phyloP scores from a whole-genome alignment of 2,113 vertebrate genomes.

The Colaptes auratus region DNA sequence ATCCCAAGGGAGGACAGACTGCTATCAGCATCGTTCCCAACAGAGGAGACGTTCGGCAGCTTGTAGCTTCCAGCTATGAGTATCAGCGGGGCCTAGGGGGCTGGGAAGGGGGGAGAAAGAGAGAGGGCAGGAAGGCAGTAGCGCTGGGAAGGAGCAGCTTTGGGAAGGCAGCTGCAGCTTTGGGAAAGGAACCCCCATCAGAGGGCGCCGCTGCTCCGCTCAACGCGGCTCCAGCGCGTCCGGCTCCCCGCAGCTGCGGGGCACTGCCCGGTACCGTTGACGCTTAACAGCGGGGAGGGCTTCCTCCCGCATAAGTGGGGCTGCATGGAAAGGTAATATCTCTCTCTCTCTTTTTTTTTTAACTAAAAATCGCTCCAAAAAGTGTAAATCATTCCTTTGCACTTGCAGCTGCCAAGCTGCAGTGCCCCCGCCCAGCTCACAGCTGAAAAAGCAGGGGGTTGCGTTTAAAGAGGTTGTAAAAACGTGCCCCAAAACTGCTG shows the following conservation, averaged over 20 bases:
- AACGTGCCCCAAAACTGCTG: fast-evolving
- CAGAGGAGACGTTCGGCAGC: not conserved
- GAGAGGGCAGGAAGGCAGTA: not conserved
- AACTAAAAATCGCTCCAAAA: not conserved
- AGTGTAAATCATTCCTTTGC: not conserved
- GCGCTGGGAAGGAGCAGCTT: not conserved
- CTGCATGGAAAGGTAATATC: fast-evolving
- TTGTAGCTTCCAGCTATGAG: not conserved
- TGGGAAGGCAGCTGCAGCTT: not conserved
- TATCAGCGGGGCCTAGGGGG: fast-evolving
- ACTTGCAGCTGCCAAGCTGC: not conserved
- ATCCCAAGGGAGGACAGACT: not conserved
- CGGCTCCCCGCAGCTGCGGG: not conserved
- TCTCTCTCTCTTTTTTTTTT: not conserved
- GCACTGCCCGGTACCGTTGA: not conserved
- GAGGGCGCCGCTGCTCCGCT: constrained; percentile 77
- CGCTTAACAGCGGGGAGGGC: too few species aligned
- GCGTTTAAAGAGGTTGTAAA: not conserved
- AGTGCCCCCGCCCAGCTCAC: not conserved
- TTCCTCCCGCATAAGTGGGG: not conserved
- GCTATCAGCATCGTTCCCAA: not conserved
- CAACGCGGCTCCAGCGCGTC: not conserved
- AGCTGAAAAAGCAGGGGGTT: fast-evolving
- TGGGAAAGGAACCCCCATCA: constrained; percentile 54
- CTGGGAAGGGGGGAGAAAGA: not conserved